A percentile compares a stretch with the other conserved stretches of the same genome.
phyloP scores from a whole-genome alignment of 35 echinoderm and acorn worm species.

The Holothuria glaberrima region DNA sequence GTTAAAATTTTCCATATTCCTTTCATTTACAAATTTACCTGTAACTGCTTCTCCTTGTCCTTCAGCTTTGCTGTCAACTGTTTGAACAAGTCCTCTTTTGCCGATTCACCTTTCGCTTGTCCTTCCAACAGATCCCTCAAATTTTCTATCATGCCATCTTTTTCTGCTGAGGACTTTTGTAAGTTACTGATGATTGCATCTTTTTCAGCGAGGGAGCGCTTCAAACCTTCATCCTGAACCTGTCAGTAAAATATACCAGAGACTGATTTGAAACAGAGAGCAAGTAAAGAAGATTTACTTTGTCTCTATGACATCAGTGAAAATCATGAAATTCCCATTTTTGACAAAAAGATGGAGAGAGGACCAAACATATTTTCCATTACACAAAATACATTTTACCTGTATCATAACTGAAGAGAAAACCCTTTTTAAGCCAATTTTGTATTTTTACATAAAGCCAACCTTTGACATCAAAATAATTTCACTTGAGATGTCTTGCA shows the following conservation, averaged over 20 bases:
- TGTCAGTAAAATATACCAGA: background rate
- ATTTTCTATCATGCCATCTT: slow-evolving; percentile 65
- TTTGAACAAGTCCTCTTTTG: slow-evolving; percentile 66
- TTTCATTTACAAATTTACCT: slow-evolving; percentile 28
- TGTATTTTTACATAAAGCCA: too few relatives aligned
- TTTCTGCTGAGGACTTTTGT: slow-evolving; percentile 66
- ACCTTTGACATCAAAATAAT: too few relatives aligned
- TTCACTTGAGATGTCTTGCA: too few relatives aligned
- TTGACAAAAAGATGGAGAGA: too few relatives aligned
- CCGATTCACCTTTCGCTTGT: slow-evolving; percentile 32
- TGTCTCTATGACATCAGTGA: too few relatives aligned
- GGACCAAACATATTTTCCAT: too few relatives aligned
- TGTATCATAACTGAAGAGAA: too few relatives aligned
- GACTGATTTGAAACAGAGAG: background rate
- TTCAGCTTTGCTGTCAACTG: slow-evolving; percentile 75
- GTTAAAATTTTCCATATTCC: too few relatives aligned
- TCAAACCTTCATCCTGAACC: slow-evolving; percentile 43
- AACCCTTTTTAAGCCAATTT: too few relatives aligned
- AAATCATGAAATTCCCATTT: too few relatives aligned
- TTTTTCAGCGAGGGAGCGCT: slow-evolving; percentile 73
- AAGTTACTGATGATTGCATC: slow-evolving; percentile 78
- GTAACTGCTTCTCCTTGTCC: slow-evolving; percentile 78
- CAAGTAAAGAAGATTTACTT: too few relatives aligned
- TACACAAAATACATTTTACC: too few relatives aligned
- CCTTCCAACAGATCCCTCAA: slow-evolving; percentile 47